phyloP scores from a whole-genome alignment of 2,113 vertebrate genomes.

The Carassius auratus region DNA sequence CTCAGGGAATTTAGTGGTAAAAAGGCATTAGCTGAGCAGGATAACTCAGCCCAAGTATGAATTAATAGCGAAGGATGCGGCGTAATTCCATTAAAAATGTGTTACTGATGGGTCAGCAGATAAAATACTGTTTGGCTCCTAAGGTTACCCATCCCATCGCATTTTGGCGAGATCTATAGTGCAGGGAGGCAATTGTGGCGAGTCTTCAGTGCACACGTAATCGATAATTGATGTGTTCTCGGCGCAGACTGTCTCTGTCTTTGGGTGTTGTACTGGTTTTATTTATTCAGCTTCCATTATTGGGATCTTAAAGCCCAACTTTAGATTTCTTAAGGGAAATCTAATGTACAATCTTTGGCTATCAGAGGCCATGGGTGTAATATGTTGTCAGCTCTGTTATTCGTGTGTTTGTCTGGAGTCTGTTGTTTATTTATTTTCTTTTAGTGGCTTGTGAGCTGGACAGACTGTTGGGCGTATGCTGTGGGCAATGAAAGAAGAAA shows the following conservation, averaged over 20 bases:
- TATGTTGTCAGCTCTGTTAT: neutral
- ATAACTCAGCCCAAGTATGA: constrained; percentile 42
- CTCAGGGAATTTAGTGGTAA: constrained; percentile 57
- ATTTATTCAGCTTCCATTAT: constrained; percentile 14
- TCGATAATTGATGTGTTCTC: constrained; percentile 49
- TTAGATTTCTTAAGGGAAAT: constrained; percentile 10
- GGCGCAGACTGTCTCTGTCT: neutral
- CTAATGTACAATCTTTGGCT: neutral
- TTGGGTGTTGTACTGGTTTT: constrained; percentile 25
- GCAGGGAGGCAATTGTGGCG: constrained; percentile 23
- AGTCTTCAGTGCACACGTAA: constrained; percentile 9
- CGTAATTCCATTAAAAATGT: constrained; percentile 61
- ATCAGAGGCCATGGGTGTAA: neutral
- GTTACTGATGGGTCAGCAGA: constrained; percentile 57
- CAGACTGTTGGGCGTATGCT: neutral
- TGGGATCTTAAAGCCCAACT: constrained; percentile 11
- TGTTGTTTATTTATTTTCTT: neutral
- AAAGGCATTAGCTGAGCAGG: constrained; percentile 57
- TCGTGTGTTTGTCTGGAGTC: neutral
- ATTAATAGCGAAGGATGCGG: constrained; percentile 51
- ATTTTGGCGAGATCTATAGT: constrained; percentile 46
- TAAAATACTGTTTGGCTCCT: constrained; percentile 45
- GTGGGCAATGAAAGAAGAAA: neutral
- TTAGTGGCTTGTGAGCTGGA: neutral
- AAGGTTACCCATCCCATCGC: constrained; percentile 39